Evolutionary conservation across 2,888 invertebrate genomes (phyloP).

Genomic region (Cistogaster globosa): DNA sequence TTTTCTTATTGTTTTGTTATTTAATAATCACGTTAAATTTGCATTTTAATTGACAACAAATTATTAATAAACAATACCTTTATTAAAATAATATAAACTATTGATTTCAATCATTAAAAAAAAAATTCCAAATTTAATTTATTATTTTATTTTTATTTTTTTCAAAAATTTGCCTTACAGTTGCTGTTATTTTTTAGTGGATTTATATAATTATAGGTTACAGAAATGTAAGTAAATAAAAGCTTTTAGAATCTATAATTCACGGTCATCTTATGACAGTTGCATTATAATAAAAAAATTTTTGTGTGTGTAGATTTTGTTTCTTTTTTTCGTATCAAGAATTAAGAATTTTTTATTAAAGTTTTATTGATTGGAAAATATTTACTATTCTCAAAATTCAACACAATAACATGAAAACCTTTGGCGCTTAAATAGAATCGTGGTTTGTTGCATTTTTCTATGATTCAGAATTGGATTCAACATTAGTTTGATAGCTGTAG

Average conservation of each 20-base stretch:
- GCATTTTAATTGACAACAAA: conserved; percentile 71
- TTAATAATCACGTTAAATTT: conserved; percentile 68
- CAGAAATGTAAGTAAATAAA: conserved; percentile 15
- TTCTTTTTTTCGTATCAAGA: too few relatives aligned
- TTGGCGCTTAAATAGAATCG: conserved; percentile 58
- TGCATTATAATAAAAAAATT: conserved; percentile 54
- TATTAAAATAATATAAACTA: conserved; percentile 13
- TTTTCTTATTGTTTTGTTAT: conserved; percentile 28
- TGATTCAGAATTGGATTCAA: conserved; percentile 39
- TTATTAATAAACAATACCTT: conserved; percentile 52
- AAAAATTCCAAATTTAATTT: conserved; percentile 10
- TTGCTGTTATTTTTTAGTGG: conserved; percentile 39
- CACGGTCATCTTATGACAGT: conserved; percentile 67
- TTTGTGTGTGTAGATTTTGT: neutral
- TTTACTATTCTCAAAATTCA: conserved; percentile 30
- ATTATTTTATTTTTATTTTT: neutral
- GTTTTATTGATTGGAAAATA: neutral
- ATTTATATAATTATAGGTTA: conserved; percentile 56
- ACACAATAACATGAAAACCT: conserved; percentile 53
- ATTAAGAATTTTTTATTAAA: conserved; percentile 13
- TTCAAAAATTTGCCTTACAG: conserved; percentile 20
- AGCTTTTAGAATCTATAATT: conserved; percentile 49
- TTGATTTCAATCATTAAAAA: conserved; percentile 39
- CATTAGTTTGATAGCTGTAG: neutral
- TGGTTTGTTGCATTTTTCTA: conserved; percentile 50